These are phyloP conservation scores for Tinea pellionella DNA, from an alignment of 2,888 invertebrate genomes.

Conservation along the genomic window DNA sequence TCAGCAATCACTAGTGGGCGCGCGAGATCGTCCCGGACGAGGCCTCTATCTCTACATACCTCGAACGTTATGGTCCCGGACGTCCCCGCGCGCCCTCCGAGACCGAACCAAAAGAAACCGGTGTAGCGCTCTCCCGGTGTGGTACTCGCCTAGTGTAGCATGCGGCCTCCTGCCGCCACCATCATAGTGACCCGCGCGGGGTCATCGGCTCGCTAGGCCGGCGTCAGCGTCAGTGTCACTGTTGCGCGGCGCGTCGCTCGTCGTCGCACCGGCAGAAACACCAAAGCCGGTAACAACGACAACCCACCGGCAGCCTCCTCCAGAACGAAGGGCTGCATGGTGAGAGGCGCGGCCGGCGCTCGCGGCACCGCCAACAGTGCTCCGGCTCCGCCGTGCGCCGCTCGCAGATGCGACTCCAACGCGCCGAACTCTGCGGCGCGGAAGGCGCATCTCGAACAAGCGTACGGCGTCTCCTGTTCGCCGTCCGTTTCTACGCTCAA, in stretches of 20 bases:
- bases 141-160: conserved; percentile 18
- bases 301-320: conserved; percentile 73
- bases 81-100: conserved; percentile 18
- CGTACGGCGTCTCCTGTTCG: conserved; percentile 44
- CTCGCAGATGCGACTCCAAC: conserved; percentile 60
- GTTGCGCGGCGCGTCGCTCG: conserved; percentile 88
- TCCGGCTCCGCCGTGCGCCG: conserved; percentile 59
- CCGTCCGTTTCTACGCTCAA: conserved; percentile 29
- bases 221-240: conserved; percentile 93
- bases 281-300: conserved; percentile 89
- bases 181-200: conserved; percentile 15
- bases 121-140: conserved; percentile 14
- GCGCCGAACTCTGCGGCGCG: conserved; percentile 58
- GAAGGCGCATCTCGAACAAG: conserved; percentile 61
- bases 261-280: conserved; percentile 93
- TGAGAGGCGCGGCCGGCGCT: conserved; percentile 74
- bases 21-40: conserved; percentile 40
- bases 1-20: conserved; percentile 29
- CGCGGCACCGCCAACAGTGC: conserved; percentile 70
- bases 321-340: conserved; percentile 94
- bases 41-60: conserved; percentile 20
- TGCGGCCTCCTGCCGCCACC: conserved; percentile 14
- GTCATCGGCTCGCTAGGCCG: conserved; percentile 73
- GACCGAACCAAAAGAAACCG: conserved; percentile 15
- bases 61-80: conserved; percentile 34